phyloP scores from a whole-genome alignment of 1,140 invertebrate genomes.

The Dendroctonus valens region DNA sequence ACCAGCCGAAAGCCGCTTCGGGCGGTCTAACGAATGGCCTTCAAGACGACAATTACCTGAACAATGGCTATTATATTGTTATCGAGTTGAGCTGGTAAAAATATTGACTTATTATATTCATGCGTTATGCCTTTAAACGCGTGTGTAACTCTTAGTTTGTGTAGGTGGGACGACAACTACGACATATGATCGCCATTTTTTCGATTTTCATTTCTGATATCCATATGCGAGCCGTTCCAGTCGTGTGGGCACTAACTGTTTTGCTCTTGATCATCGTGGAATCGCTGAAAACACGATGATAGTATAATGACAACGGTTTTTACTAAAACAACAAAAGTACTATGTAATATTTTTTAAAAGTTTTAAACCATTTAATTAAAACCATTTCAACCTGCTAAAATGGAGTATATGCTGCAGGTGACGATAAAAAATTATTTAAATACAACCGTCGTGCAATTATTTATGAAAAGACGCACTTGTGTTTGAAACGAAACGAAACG shows the following conservation, averaged over 20 bases:
- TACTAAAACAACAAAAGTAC: neutral
- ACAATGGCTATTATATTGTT: slow-evolving; percentile 52
- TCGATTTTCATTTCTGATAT: slow-evolving; percentile 16
- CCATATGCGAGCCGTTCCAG: slow-evolving; percentile 7
- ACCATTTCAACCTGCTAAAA: no score
- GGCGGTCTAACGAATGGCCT: slow-evolving; percentile 46
- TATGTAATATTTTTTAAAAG: no score
- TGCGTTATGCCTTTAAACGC: slow-evolving; percentile 32
- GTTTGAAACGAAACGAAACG: no score
- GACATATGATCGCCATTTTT: slow-evolving; percentile 21
- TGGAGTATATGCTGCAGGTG: no score
- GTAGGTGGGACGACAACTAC: slow-evolving; percentile 17
- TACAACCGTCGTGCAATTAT: no score
- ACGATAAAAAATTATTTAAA: no score
- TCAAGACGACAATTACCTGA: slow-evolving; percentile 49
- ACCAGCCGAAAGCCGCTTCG: slow-evolving; percentile 24
- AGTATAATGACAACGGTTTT: neutral
- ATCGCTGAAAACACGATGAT: neutral
- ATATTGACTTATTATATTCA: slow-evolving; percentile 50
- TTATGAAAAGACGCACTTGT: no score
- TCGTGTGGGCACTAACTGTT: slow-evolving; percentile 3
- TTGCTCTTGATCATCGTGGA: no score
- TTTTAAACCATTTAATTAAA: no score
- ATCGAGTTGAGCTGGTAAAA: slow-evolving; percentile 48
- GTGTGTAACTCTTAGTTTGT: slow-evolving; percentile 20